phyloP scores from a whole-genome alignment of 1,140 invertebrate species.

The Drosophila gunungcola region DNA sequence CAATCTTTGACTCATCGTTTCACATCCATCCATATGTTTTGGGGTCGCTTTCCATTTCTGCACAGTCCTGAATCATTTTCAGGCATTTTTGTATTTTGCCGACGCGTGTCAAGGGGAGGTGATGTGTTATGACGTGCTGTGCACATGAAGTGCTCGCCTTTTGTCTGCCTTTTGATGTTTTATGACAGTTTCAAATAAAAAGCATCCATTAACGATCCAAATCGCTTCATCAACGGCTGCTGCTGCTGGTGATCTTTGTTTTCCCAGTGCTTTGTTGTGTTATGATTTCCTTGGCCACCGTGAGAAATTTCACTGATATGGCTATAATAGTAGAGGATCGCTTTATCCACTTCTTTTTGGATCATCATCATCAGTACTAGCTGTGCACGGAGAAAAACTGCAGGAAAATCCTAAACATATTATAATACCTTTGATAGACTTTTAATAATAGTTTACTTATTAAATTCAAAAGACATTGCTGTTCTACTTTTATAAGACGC shows the following conservation, averaged over 20 bases:
- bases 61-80: slow-evolving; percentile 62
- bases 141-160: slow-evolving; percentile 26
- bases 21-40: slow-evolving; percentile 18
- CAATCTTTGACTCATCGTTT: slow-evolving; percentile 57
- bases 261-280: slow-evolving; percentile 25
- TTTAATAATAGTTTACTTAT: no score
- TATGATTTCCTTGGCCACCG: slow-evolving; percentile 34
- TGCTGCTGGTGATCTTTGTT: slow-evolving; percentile 35
- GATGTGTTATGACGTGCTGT: slow-evolving; percentile 7
- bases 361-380: slow-evolving; percentile 2
- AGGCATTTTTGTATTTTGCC: slow-evolving; percentile 12
- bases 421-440: no score
- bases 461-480: no score
- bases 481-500: not conserved
- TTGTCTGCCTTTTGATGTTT: slow-evolving; percentile 56
- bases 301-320: slow-evolving; percentile 59
- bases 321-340: slow-evolving; percentile 22
- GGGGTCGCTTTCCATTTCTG: slow-evolving; percentile 70
- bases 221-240: slow-evolving; percentile 24
- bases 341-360: slow-evolving; percentile 6
- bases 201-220: slow-evolving; percentile 61
- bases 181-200: slow-evolving; percentile 63
- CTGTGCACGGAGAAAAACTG: not conserved
- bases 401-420: not conserved
- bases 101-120: slow-evolving; percentile 46